phyloP scores from a whole-genome alignment of 2,888 invertebrate species.

The Augochlorella aurata region DNA sequence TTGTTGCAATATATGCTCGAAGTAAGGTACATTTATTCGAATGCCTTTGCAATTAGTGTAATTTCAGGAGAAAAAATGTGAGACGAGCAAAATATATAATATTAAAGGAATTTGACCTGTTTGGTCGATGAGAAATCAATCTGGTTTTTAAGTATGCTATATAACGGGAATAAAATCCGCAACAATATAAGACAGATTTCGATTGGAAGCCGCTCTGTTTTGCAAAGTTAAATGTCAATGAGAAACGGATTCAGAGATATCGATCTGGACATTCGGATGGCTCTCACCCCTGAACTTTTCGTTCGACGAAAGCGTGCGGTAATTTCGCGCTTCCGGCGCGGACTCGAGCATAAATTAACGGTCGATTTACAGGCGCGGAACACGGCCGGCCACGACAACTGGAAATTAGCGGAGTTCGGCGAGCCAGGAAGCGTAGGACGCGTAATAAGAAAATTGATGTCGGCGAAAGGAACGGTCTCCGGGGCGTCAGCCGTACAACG shows the following conservation, averaged over 20 bases:
- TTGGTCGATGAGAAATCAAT: no score
- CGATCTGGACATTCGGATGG: neutral
- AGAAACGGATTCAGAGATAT: neutral
- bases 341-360: slow-evolving; percentile 12
- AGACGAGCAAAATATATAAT: no score
- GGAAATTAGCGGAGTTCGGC: neutral
- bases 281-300: neutral
- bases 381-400: slow-evolving; percentile 12
- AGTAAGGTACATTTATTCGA: no score
- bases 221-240: neutral
- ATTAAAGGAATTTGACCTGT: no score
- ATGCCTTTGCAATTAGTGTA: no score
- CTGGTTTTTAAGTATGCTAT: no score
- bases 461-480: slow-evolving; percentile 21
- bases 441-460: slow-evolving; percentile 57
- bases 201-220: neutral
- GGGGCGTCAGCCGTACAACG: slow-evolving; percentile 44
- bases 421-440: slow-evolving; percentile 1
- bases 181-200: neutral
- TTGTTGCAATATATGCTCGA: no score
- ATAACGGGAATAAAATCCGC: neutral
- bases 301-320: neutral
- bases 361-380: neutral
- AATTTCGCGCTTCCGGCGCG: slow-evolving; percentile 8
- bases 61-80: no score